These are phyloP conservation scores for Callimico goeldii DNA, from an alignment of 2,797 vertebrate genomes.

Conservation along the genomic window DNA sequence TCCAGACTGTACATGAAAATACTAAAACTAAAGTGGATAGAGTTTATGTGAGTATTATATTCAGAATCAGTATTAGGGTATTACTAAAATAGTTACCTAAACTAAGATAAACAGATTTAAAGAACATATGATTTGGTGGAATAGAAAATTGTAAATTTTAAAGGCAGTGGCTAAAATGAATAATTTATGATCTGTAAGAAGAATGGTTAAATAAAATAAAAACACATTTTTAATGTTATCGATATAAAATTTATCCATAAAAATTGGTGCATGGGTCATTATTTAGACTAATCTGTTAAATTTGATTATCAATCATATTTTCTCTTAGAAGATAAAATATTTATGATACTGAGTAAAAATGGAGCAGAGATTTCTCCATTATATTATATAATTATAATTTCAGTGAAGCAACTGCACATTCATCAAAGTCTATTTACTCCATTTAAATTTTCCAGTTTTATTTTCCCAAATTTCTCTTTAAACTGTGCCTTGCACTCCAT, in stretches of 20 bases:
- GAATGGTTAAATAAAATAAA: slow-evolving; percentile 37
- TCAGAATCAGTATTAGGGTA: neutral
- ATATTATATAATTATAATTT: neutral
- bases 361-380: neutral
- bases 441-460: neutral
- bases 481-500: accelerated
- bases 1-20: neutral
- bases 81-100: neutral
- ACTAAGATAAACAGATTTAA: neutral
- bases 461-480: neutral
- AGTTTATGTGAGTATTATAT: neutral
- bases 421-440: neutral
- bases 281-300: slow-evolving; percentile 18
- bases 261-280: neutral
- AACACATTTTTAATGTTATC: neutral
- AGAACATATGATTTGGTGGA: neutral
- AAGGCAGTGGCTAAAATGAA: neutral
- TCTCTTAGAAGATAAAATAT: neutral
- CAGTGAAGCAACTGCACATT: neutral
- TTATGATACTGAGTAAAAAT: neutral
- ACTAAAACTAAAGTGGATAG: neutral
- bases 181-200: neutral
- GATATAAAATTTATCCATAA: neutral
- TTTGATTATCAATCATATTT: neutral
- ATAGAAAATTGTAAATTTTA: neutral